Evolutionary conservation across 2,113 vertebrate genomes (phyloP).

Genomic region (Aegotheles bennettii): DNA sequence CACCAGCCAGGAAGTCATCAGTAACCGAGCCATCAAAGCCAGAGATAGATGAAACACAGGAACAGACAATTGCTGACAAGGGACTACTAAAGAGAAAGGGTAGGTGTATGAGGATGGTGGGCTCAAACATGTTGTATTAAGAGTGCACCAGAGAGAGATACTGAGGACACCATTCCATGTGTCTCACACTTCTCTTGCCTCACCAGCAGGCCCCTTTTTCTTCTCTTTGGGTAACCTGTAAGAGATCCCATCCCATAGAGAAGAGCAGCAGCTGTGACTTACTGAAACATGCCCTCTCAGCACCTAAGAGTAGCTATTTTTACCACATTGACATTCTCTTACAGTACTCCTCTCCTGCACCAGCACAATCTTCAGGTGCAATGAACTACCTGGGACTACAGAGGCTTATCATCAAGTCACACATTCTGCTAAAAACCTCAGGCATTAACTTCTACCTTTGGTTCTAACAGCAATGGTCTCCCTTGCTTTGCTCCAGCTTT

Average conservation of each 20-base stretch:
- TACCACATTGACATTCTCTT: not conserved
- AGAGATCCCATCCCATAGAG: not conserved
- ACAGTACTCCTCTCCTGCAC: not conserved
- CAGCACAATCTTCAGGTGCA: not conserved
- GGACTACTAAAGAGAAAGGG: not conserved
- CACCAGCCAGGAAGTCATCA: not conserved
- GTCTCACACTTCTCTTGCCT: not conserved
- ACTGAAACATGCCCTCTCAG: not conserved
- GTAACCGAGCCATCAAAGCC: not conserved
- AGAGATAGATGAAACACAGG: not conserved
- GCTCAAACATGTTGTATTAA: not conserved
- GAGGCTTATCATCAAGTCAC: not conserved
- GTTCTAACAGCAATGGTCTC: not conserved
- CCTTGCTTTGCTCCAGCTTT: not conserved
- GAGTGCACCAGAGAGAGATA: not conserved
- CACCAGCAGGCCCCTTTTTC: not conserved
- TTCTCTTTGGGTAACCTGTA: not conserved
- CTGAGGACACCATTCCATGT: rapidly evolving
- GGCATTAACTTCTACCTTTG: not conserved
- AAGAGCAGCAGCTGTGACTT: not conserved
- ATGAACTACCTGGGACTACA: not conserved
- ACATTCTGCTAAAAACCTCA: not conserved
- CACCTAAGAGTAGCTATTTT: not conserved
- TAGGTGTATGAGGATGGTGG: not conserved
- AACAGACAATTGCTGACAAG: not conserved